Percentiles rank a stretch among this genome's conserved stretches.
Evolutionary conservation across 2,888 invertebrate species (phyloP).

Genomic region (Watsonalla binaria): DNA sequence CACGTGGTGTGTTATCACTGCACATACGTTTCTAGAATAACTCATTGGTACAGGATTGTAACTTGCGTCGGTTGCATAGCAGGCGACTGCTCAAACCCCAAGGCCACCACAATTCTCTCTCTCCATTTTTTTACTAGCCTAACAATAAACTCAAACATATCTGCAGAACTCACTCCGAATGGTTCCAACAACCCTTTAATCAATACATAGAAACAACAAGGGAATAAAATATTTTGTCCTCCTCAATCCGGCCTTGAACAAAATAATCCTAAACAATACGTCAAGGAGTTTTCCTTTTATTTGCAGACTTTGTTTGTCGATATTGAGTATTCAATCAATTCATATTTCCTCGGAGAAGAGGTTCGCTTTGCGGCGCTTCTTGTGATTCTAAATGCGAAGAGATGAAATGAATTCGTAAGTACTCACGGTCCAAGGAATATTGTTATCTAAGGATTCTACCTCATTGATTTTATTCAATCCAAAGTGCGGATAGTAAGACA

Average conservation of each 20-base stretch:
- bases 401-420: constrained; percentile 1
- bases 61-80: too few species aligned
- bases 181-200: too few species aligned
- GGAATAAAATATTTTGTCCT: not conserved
- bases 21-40: too few species aligned
- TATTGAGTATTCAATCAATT: constrained; percentile 21
- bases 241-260: not conserved
- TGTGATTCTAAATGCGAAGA: not conserved
- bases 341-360: constrained; percentile 10
- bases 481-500: not conserved
- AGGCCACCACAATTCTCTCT: too few species aligned
- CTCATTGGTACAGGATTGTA: too few species aligned
- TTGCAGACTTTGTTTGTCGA: constrained; percentile 16
- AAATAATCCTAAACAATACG: constrained; percentile 6
- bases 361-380: not conserved
- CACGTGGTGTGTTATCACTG: too few species aligned
- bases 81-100: too few species aligned
- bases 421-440: not conserved
- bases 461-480: not conserved
- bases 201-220: not conserved
- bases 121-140: too few species aligned
- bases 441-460: not conserved
- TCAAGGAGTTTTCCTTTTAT: constrained; percentile 16
- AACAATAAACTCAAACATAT: too few species aligned
- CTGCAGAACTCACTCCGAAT: not conserved